Evolutionary conservation across 1,140 invertebrate genomes (phyloP).

Genomic region (Zaprionus vittiger): DNA sequence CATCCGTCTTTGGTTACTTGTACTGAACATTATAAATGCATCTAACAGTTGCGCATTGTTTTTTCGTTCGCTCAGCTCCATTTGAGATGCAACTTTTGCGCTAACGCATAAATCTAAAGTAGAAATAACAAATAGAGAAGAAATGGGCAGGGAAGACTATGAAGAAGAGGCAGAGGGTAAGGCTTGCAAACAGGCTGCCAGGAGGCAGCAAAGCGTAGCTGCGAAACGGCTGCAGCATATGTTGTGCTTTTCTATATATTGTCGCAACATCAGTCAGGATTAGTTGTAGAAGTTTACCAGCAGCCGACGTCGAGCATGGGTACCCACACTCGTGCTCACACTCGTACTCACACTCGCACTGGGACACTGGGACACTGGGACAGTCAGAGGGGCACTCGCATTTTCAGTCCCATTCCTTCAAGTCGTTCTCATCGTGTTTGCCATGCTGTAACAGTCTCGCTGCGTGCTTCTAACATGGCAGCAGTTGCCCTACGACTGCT

Average conservation of each 20-base stretch:
- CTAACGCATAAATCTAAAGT: slow-evolving; percentile 73
- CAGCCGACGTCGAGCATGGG: neutral
- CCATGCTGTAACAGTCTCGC: slow-evolving; percentile 78
- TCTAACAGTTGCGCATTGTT: slow-evolving; percentile 33
- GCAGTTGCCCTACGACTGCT: slow-evolving; percentile 54
- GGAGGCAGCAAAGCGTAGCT: slow-evolving; percentile 72
- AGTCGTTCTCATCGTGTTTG: slow-evolving; percentile 72
- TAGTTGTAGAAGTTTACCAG: slow-evolving; percentile 77
- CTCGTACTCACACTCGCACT: neutral
- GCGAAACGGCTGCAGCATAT: slow-evolving; percentile 73
- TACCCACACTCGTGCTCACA: neutral
- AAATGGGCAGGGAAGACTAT: neutral
- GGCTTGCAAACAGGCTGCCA: slow-evolving; percentile 2
- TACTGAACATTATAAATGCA: neutral
- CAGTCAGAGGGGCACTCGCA: neutral
- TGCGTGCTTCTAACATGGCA: slow-evolving; percentile 72
- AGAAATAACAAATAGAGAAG: slow-evolving; percentile 68
- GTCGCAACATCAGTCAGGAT: slow-evolving; percentile 81
- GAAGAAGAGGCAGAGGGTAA: neutral
- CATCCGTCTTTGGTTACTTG: neutral
- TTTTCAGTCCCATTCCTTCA: slow-evolving; percentile 4
- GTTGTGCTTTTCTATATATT: slow-evolving; percentile 78
- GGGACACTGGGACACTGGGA: too few relatives aligned
- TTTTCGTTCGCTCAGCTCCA: slow-evolving; percentile 60
- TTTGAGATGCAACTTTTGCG: slow-evolving; percentile 79